Percentiles rank a stretch among this genome's conserved stretches.
These are phyloP conservation scores for Cryptoblepharus egeriae DNA, from an alignment of 2,797 vertebrate genomes.

Conservation along the genomic window DNA sequence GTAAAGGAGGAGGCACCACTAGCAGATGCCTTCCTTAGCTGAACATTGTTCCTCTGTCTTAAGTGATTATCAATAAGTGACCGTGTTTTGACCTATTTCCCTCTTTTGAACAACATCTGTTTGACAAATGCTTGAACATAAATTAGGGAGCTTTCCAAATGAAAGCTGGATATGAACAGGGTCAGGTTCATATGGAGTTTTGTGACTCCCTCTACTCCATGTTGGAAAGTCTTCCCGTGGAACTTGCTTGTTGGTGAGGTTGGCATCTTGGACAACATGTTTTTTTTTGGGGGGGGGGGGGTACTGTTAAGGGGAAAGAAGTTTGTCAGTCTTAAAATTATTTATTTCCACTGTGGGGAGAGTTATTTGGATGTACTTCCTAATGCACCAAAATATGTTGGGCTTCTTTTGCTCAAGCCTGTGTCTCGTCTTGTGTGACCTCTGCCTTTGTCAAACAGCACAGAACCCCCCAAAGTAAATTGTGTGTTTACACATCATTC, in stretches of 20 bases:
- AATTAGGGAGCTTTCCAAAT: slow-evolving; percentile 36
- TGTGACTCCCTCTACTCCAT: not conserved
- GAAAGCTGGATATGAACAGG: slow-evolving; percentile 19
- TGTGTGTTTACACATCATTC: not conserved
- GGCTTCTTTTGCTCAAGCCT: not conserved
- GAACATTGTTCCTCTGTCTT: slow-evolving; percentile 65
- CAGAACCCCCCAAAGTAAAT: not conserved
- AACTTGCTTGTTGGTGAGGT: not conserved
- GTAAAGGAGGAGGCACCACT: slow-evolving; percentile 43
- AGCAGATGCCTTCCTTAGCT: slow-evolving; percentile 65
- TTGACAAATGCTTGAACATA: slow-evolving; percentile 25
- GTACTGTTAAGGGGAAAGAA: not conserved
- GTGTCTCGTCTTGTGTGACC: not conserved
- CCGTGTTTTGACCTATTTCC: slow-evolving; percentile 61
- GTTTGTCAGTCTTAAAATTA: not conserved
- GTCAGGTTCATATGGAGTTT: not conserved
- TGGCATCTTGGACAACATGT: not conserved
- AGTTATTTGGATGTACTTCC: not conserved
- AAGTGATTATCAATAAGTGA: slow-evolving; percentile 64
- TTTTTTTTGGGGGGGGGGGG: too few species aligned
- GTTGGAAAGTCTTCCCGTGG: not conserved
- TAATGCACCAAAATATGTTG: not conserved
- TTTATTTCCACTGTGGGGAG: not conserved
- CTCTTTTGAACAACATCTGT: slow-evolving; percentile 41
- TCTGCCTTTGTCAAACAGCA: not conserved